These are phyloP conservation scores for Mayetiola destructor DNA, from an alignment of 2,888 invertebrate genomes.

Conservation along the genomic window DNA sequence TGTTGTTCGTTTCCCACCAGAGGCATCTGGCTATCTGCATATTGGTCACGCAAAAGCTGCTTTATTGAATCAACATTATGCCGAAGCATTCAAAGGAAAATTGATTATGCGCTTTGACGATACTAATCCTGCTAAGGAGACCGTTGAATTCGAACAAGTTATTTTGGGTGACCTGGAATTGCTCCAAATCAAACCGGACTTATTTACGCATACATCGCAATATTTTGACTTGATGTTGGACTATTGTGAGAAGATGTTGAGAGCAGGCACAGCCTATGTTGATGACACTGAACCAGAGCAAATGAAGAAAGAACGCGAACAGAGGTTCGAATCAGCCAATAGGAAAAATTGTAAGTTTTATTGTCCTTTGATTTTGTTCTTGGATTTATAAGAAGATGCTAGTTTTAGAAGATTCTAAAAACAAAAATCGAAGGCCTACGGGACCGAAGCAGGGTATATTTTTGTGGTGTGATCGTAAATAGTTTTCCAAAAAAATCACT, in stretches of 20 bases:
- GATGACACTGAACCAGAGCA: constrained; percentile 89
- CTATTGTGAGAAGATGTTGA: constrained; percentile 76
- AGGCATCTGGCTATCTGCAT: constrained; percentile 96
- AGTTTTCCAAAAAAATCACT: too few species aligned
- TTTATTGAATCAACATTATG: constrained; percentile 93
- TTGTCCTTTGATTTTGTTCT: constrained; percentile 13
- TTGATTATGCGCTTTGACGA: constrained; percentile 98
- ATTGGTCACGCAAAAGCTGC: constrained; percentile 99
- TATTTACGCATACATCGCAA: constrained; percentile 90
- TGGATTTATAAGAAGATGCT: background rate
- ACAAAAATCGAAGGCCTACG: background rate
- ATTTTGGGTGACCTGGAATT: constrained; percentile 87
- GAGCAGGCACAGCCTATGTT: constrained; percentile 83
- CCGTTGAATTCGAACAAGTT: constrained; percentile 91
- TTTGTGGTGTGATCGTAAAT: too few species aligned
- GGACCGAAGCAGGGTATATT: too few species aligned
- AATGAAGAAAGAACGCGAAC: constrained; percentile 92
- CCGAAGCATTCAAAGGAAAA: constrained; percentile 78
- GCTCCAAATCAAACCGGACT: constrained; percentile 82
- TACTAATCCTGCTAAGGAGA: constrained; percentile 98
- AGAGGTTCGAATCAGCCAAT: constrained; percentile 69
- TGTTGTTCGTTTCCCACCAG: constrained; percentile 96
- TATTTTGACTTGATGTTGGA: constrained; percentile 86
- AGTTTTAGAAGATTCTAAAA: background rate
- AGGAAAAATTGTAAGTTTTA: constrained; percentile 60